Percentiles rank a stretch among this genome's conserved stretches.
Evolutionary conservation across 1,140 invertebrate genomes (phyloP).

Genomic region (Drosophila santomea): DNA sequence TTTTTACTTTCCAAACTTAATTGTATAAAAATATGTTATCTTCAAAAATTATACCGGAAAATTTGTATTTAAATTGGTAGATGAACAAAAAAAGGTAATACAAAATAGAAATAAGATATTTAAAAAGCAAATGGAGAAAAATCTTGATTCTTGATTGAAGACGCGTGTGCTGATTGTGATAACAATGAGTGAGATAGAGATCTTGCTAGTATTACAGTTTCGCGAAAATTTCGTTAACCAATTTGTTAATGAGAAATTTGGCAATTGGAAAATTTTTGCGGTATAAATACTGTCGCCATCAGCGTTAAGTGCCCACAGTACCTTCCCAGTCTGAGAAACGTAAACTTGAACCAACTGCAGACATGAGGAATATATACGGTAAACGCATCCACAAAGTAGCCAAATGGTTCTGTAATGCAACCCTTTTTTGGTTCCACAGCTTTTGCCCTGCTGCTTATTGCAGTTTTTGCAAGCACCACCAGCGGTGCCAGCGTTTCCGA

Average conservation of each 20-base stretch:
- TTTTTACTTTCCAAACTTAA: neutral
- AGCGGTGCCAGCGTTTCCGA: conserved; percentile 55
- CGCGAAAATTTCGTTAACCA: conserved; percentile 23
- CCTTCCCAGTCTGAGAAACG: conserved; percentile 16
- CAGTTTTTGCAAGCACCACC: conserved; percentile 42
- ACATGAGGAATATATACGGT: conserved; percentile 63
- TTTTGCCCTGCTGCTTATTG: conserved; percentile 55
- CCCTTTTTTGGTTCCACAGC: conserved; percentile 32
- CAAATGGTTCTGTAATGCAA: neutral
- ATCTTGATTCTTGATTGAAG: neutral
- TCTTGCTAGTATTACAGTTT: conserved; percentile 33
- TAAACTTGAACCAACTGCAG: conserved; percentile 14
- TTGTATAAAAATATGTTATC: neutral
- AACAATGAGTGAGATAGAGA: conserved; percentile 25
- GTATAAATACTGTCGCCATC: conserved; percentile 36
- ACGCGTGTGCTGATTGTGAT: conserved; percentile 1
- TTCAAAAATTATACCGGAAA: neutral
- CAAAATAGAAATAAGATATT: neutral
- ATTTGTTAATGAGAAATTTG: conserved; percentile 51
- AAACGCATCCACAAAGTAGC: neutral
- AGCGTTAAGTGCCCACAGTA: conserved; percentile 24
- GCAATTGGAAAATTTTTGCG: conserved; percentile 13
- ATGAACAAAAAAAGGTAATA: neutral
- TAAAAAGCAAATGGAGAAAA: neutral
- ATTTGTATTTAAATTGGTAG: neutral